Evolutionary conservation across 2,797 vertebrate species (phyloP).

Genomic region (Orestias chungarensis): DNA sequence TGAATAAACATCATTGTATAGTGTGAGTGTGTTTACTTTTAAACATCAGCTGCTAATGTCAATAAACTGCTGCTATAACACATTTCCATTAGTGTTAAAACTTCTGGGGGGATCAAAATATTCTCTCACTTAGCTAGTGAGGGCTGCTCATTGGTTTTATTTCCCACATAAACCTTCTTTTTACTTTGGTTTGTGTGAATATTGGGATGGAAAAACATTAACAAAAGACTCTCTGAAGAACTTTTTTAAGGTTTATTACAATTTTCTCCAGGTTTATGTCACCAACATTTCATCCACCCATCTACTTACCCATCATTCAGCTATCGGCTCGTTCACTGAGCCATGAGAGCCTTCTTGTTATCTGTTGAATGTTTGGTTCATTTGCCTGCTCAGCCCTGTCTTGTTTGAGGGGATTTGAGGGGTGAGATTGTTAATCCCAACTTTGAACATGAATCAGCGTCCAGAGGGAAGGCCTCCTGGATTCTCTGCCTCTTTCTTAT

Average conservation of each 20-base stretch:
- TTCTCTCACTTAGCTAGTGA: not conserved
- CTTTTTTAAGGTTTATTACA: not conserved
- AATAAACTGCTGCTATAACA: not conserved
- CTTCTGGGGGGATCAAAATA: not conserved
- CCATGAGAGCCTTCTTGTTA: constrained; percentile 76
- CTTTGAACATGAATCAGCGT: constrained; percentile 93
- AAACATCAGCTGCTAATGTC: not conserved
- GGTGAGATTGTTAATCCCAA: constrained; percentile 92
- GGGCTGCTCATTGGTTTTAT: not conserved
- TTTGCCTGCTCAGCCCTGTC: constrained; percentile 73
- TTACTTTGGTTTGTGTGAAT: not conserved
- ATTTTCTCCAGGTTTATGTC: constrained; percentile 5
- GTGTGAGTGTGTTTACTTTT: not conserved
- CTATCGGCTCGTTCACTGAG: constrained; percentile 55
- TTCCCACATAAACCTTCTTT: not conserved
- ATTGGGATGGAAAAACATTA: not conserved
- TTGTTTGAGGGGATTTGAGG: constrained; percentile 96
- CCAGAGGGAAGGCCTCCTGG: constrained; percentile 81
- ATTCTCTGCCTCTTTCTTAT: constrained; percentile 89
- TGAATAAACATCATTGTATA: too few relatives aligned
- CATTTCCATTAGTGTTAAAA: not conserved
- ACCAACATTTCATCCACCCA: constrained; percentile 40
- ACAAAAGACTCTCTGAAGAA: not conserved
- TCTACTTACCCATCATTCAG: constrained; percentile 54
- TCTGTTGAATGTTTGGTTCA: constrained; percentile 84